phyloP scores from a whole-genome alignment of 2,888 invertebrate genomes.

The Branchellion lobata region DNA sequence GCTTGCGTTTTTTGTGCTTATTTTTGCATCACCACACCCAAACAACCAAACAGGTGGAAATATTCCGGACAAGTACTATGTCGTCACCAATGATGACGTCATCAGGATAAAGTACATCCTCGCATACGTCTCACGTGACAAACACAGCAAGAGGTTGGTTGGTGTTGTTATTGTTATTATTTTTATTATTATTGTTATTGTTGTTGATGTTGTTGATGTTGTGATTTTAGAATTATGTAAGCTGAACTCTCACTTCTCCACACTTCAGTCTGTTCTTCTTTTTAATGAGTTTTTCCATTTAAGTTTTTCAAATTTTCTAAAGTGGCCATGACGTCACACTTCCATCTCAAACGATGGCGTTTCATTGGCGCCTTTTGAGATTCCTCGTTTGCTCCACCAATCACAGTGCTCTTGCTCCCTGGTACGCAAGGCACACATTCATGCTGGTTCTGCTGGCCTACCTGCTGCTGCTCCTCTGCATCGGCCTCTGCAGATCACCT shows the following conservation, averaged over 20 bases:
- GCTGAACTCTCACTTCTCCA: no score
- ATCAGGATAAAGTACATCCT: conserved; percentile 75
- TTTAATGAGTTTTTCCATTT: neutral
- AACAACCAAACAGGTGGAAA: conserved; percentile 59
- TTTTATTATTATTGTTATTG: neutral
- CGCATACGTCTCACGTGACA: conserved; percentile 66
- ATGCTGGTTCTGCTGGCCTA: conserved; percentile 45
- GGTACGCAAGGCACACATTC: conserved; percentile 47
- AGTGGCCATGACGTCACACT: no score
- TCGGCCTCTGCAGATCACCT: conserved; percentile 48
- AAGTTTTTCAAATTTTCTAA: no score
- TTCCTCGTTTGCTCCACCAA: no score
- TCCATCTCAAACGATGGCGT: no score
- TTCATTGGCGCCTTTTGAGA: no score
- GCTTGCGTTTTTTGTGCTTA: no score
- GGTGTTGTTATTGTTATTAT: neutral
- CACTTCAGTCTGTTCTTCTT: neutral
- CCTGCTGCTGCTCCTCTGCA: conserved; percentile 40
- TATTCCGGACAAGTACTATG: conserved; percentile 72
- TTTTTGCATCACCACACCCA: no score
- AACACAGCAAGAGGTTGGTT: conserved; percentile 10
- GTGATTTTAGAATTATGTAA: no score
- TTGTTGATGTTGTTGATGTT: neutral
- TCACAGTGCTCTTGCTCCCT: neutral
- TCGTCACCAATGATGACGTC: conserved; percentile 76